phyloP scores from a whole-genome alignment of 2,888 invertebrate genomes.

The Anoncus sp. region DNA sequence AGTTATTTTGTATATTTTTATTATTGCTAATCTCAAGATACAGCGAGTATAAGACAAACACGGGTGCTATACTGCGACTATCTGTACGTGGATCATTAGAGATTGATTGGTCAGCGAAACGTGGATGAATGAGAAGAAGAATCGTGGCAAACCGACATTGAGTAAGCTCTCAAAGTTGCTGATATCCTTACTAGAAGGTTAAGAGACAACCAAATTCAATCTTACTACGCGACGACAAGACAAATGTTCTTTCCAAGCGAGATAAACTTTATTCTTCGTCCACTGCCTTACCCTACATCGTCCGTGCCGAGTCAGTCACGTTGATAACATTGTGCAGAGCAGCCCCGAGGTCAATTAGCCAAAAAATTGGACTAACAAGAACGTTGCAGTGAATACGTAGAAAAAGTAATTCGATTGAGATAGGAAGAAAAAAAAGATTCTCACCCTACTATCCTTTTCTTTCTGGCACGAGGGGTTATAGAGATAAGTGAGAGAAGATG shows the following conservation, averaged over 20 bases:
- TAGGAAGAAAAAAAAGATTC: constrained; percentile 62
- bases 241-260: constrained; percentile 70
- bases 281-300: constrained; percentile 37
- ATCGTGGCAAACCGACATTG: constrained; percentile 11
- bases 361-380: constrained; percentile 76
- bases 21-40: constrained; percentile 1
- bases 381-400: constrained; percentile 72
- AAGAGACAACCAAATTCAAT: constrained; percentile 68
- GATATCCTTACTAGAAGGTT: constrained; percentile 25
- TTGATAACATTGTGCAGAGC: constrained; percentile 32
- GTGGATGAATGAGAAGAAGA: constrained; percentile 46
- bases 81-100: constrained; percentile 1
- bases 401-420: constrained; percentile 82
- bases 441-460: constrained; percentile 40
- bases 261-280: constrained; percentile 41
- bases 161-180: constrained; percentile 12
- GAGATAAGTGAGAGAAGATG: constrained; percentile 82
- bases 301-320: constrained; percentile 37
- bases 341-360: constrained; percentile 76
- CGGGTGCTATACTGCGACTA: background rate
- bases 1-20: constrained; percentile 10
- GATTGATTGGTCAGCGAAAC: constrained; percentile 50
- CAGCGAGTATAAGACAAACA: background rate
- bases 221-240: constrained; percentile 72
- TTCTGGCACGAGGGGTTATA: constrained; percentile 63